Base-by-base conservation (phyloP, 2,888 invertebrate species). In the Cantharis lateralis region DNA sequence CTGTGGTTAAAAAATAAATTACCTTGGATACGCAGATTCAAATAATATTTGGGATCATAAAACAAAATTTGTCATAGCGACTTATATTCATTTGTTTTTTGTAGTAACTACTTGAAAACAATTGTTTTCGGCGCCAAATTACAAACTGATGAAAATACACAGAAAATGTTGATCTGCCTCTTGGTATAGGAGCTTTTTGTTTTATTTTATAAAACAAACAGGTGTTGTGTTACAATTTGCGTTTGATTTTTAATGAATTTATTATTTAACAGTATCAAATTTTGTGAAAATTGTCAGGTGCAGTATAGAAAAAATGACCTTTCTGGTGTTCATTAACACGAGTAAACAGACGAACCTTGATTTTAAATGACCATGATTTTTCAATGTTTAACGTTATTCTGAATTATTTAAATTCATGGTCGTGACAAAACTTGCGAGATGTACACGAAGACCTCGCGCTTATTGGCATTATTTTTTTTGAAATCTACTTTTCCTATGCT, bases 361-460 rank as follows among this genome's bases (percentile, higher is more conserved):
- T 66, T 66, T 66, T 66, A 66, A 66, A 66, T 24, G 64, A n/a
- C 64, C 64, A 20, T 66, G 64, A 66, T 66, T 66, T 64, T 20
- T 18, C 64, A 66, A 66, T 24, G 24, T 66, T 66, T 20, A 66
- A 66, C 64, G n/a, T 66, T 66, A 66, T 66, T 66, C 64, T 66
- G 64, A 66, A 66, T 66, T 66, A 66, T 66, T 66, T 66, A 66
- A 66, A 66, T 20, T 66, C 64, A 16, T 24, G 64, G 64, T 66
- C 64, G 64, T 20, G 24, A 63, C 48, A 48, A 48, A 48, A 48
- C 48, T 48, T 48, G 9, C 48, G 48, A 48, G 48, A 48, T 48
- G 48, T 48, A 48, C 48, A 48, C n/a, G 48, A 48, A 48, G 48
- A 48, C 48, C 48, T 48, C 48, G 48, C 48, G n/a, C 48, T 48